These are phyloP conservation scores for Paracentrotus lividus DNA, from an alignment of 53 echinoderm and acorn worm genomes.

Conservation along the genomic window DNA sequence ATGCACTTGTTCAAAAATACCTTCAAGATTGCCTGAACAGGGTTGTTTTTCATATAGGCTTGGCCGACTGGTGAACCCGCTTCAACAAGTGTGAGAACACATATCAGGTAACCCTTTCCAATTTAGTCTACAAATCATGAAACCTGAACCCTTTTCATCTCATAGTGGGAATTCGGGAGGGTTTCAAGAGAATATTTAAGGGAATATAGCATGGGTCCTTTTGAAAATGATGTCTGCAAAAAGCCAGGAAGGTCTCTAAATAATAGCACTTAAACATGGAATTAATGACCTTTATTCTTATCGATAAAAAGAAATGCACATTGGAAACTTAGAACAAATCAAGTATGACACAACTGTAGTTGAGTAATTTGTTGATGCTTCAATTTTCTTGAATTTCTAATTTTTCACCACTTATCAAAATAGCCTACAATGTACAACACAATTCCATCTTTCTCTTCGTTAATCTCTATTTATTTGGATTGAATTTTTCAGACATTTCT, in stretches of 20 bases:
- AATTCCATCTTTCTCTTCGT: too few species aligned
- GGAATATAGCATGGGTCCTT: slow-evolving; percentile 1
- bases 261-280: neutral
- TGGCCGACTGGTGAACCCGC: slow-evolving; percentile 2
- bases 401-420: too few species aligned
- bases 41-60: slow-evolving; percentile 33
- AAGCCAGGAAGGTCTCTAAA: neutral
- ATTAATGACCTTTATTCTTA: too few species aligned
- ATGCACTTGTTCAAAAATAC: neutral
- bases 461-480: too few species aligned
- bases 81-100: slow-evolving; percentile 38
- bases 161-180: slow-evolving; percentile 19
- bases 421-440: too few species aligned
- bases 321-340: too few species aligned
- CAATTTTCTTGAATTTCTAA: too few species aligned
- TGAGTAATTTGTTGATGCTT: too few species aligned
- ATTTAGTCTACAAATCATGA: slow-evolving; percentile 36
- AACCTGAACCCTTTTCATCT: slow-evolving; percentile 30
- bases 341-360: too few species aligned
- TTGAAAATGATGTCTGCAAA: neutral
- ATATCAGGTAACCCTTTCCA: slow-evolving; percentile 32
- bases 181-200: neutral
- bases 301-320: too few species aligned
- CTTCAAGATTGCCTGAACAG: neutral
- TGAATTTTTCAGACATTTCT: too few species aligned